Percentiles rank a stretch among this genome's conserved stretches.
Evolutionary conservation across 2,888 invertebrate genomes (phyloP).

Genomic region (Rhagium mordax): DNA sequence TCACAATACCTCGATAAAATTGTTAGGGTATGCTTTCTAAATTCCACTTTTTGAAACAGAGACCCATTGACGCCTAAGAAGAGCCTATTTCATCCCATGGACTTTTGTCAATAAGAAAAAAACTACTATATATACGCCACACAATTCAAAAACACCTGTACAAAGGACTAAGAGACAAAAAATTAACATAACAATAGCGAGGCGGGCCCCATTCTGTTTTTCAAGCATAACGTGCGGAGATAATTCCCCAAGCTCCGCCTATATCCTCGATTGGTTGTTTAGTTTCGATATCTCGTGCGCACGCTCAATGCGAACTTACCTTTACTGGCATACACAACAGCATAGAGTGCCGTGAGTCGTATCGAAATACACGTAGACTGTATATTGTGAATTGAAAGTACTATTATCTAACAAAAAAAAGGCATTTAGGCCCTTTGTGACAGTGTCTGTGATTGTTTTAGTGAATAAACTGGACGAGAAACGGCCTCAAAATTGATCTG

Average conservation of each 20-base stretch:
- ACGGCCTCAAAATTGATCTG: constrained; percentile 82
- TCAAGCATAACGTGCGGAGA: constrained; percentile 67
- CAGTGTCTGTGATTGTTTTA: constrained; percentile 50
- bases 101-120: constrained; percentile 55
- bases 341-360: constrained; percentile 66
- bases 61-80: constrained; percentile 48
- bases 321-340: constrained; percentile 53
- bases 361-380: constrained; percentile 64
- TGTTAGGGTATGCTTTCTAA: background rate
- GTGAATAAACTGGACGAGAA: constrained; percentile 52
- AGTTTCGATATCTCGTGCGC: constrained; percentile 57
- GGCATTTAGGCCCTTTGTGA: constrained; percentile 42
- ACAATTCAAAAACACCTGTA: constrained; percentile 70
- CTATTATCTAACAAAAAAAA: constrained; percentile 34
- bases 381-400: constrained; percentile 41
- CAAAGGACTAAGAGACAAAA: constrained; percentile 69
- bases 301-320: constrained; percentile 58
- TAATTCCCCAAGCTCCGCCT: constrained; percentile 65
- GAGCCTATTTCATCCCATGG: constrained; percentile 50
- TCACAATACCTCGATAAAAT: constrained; percentile 23
- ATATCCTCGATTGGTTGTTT: constrained; percentile 62
- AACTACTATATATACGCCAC: constrained; percentile 55
- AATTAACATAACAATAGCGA: constrained; percentile 69
- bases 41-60: constrained; percentile 48
- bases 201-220: constrained; percentile 66